phyloP scores from a whole-genome alignment of 2,113 vertebrate species.

The Pomatostomus ruficeps region DNA sequence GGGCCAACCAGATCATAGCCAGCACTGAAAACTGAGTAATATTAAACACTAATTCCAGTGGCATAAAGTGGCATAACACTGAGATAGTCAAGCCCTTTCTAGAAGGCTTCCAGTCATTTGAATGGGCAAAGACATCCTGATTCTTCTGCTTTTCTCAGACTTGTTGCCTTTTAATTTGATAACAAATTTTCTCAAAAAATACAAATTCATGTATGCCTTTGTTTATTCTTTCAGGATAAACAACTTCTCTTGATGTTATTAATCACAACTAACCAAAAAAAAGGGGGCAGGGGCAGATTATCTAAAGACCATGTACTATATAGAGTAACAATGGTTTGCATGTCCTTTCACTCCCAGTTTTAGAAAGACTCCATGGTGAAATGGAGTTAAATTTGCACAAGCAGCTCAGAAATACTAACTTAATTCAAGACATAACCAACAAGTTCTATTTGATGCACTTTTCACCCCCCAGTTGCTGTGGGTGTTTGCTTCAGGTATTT shows the following conservation, averaged over 20 bases:
- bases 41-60: background rate
- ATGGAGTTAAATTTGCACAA: background rate
- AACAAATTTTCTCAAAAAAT: background rate
- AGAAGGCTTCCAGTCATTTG: background rate
- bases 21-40: background rate
- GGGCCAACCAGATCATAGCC: background rate
- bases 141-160: background rate
- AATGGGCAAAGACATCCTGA: background rate
- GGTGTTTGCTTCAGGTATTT: background rate
- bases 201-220: background rate
- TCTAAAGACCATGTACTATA: background rate
- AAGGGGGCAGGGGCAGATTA: rapidly evolving
- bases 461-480: background rate
- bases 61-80: background rate
- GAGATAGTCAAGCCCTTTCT: background rate
- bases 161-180: background rate
- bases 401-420: background rate
- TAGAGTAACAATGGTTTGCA: background rate
- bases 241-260: background rate
- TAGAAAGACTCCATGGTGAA: background rate
- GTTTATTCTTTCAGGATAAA: background rate
- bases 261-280: background rate
- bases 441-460: background rate
- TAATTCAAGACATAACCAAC: background rate
- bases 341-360: background rate